A percentile compares a stretch with the other conserved stretches of the same genome.
Conservation (phyloP, 2,113 vertebrate species). For the Siniperca chuatsi region DNA sequence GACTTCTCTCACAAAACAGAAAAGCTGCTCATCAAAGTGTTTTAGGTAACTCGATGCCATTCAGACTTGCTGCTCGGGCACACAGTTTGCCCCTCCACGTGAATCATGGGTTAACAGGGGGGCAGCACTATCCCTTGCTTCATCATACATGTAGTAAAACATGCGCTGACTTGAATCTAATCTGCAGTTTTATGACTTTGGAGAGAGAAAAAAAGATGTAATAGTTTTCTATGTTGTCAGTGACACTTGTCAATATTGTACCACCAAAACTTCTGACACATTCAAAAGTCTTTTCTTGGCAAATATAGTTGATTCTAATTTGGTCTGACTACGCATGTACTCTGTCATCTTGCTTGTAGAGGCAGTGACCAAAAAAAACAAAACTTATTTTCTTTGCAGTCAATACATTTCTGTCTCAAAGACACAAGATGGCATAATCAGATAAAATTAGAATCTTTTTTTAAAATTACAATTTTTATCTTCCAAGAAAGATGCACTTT, state of each 20-base stretch:
- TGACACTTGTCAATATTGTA: constrained; percentile 52
- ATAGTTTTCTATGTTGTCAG: constrained; percentile 44
- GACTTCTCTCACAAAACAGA: constrained; percentile 39
- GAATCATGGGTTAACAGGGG: background rate
- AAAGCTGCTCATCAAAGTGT: constrained; percentile 50
- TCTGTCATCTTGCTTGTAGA: constrained; percentile 59
- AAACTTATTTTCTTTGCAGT: constrained; percentile 23
- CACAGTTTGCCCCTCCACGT: background rate
- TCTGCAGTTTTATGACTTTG: background rate
- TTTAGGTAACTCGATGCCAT: constrained; percentile 47
- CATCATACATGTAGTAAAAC: background rate
- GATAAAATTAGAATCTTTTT: constrained; percentile 53
- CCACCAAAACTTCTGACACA: constrained; percentile 55
- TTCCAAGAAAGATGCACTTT: constrained; percentile 20
- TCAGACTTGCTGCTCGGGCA: constrained; percentile 20
- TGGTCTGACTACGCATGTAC: constrained; percentile 57
- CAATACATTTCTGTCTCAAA: constrained; percentile 65
- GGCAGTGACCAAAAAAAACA: constrained; percentile 32
- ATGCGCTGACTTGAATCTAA: constrained; percentile 10
- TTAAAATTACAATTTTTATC: background rate
- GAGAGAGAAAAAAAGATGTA: background rate
- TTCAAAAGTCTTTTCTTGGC: constrained; percentile 50
- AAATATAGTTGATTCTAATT: constrained; percentile 51
- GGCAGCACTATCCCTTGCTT: background rate
- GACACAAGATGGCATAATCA: constrained; percentile 78